phyloP scores from a whole-genome alignment of 2,797 vertebrate species.

The Podargus strigoides region DNA sequence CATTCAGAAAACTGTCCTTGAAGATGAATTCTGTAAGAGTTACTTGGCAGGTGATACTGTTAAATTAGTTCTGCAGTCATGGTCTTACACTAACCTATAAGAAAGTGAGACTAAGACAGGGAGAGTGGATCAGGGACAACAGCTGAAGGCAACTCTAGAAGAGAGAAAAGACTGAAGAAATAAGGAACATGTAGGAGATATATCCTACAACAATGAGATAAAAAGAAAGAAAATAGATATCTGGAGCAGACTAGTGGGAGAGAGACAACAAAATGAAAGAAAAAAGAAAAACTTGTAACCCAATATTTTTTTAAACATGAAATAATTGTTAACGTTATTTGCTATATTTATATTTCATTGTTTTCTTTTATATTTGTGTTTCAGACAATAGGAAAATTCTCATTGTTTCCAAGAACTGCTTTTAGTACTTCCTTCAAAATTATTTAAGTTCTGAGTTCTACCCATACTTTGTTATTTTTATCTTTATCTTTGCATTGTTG shows the following conservation, averaged over 20 bases:
- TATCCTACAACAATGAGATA: neutral
- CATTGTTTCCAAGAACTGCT: neutral
- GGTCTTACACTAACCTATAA: neutral
- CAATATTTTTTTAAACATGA: neutral
- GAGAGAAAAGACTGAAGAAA: neutral
- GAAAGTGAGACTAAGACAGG: neutral
- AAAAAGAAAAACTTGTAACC: neutral
- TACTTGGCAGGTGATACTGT: neutral
- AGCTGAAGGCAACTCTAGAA: neutral
- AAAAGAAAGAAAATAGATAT: neutral
- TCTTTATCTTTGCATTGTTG: neutral
- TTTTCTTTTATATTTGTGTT: neutral
- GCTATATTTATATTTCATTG: neutral
- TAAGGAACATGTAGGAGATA: neutral
- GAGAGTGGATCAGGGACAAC: neutral
- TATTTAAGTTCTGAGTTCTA: neutral
- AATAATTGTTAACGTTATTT: neutral
- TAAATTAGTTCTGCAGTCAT: neutral
- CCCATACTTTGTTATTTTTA: neutral
- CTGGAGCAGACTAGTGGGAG: neutral
- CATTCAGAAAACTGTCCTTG: neutral
- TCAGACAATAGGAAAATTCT: neutral
- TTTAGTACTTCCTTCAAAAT: neutral
- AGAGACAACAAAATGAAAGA: neutral
- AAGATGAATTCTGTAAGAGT: neutral